Base-by-base conservation (phyloP, 2,888 invertebrate genomes). In the Rhagonycha fulva region DNA sequence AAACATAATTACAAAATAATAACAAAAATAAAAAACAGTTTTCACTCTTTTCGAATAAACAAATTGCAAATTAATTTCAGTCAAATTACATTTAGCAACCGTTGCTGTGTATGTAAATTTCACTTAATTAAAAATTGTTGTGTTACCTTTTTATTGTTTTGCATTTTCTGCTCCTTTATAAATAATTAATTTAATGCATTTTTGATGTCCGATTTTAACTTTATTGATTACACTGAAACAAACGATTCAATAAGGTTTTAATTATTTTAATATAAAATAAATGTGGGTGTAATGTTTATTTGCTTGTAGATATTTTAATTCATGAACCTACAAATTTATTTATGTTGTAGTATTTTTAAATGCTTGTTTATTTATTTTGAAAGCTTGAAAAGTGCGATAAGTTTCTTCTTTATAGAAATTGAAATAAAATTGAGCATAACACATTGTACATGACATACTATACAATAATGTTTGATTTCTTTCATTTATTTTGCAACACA, bases 401-500 rank as follows among this genome's bases (percentile, higher is more conserved):
- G 47, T 47, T 47, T n/a, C 47, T n/a, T 47, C 47, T n/a, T 9
- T n/a, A 47, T n/a, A n/a, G 47, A 47, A 47, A 68, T 28, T 32
- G 14, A 30, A 68, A 28, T 28, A 68, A 14, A 28, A 68, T 68
- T 68, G 68, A 32, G 32, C 30, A 32, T 68, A 68, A 19, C 32
- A 32, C 14, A 68, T n/a, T 32, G 32, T 19, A 23, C 9, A 32
- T 14, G 47, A 24, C 71, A 67, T n/a, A 72, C 9, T 10, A 66
- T 24, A 19, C 32, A 28, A 66, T 30, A 19, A 47, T 72, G 66
- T 72, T 30, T 47, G 24, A 72, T 72, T 24, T 67, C 23, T 28
- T 32, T 67, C 67, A 72, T 72, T 66, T 72, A 32, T 72, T 72
- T 67, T 23, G 4, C 9, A 32, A 60, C 67, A 72, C 71, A 66